These are phyloP conservation scores for Dicentrarchus labrax DNA, from an alignment of 2,113 vertebrate genomes.

Conservation along the genomic window DNA sequence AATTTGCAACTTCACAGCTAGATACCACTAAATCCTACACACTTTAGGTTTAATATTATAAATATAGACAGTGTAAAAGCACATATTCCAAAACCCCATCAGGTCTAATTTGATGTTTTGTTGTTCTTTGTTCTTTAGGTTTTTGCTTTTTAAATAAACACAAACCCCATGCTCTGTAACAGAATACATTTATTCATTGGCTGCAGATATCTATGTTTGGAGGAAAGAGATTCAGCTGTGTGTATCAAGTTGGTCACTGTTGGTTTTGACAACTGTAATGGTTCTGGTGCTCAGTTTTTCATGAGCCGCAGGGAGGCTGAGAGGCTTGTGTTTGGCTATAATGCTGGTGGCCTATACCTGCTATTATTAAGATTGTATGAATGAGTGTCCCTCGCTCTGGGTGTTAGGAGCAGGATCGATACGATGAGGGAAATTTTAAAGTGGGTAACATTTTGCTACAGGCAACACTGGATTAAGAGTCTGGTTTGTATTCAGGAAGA, in stretches of 20 bases:
- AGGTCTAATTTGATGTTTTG: not conserved
- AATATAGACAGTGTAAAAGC: not conserved
- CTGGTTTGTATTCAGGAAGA: constrained; percentile 40
- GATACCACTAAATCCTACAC: too few relatives aligned
- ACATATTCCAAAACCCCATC: not conserved
- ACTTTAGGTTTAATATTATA: too few relatives aligned
- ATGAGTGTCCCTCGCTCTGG: constrained; percentile 23
- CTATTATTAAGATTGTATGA: constrained; percentile 40
- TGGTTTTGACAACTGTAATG: not conserved
- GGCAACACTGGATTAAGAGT: constrained; percentile 60
- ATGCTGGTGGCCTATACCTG: constrained; percentile 5
- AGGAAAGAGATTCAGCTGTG: not conserved
- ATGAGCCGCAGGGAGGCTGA: not conserved
- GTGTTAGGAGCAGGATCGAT: constrained; percentile 46
- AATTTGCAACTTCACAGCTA: too few relatives aligned
- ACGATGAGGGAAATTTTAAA: constrained; percentile 39
- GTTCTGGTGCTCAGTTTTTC: not conserved
- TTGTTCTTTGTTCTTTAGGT: not conserved
- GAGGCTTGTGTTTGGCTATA: not conserved
- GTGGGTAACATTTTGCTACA: constrained; percentile 59
- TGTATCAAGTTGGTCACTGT: not conserved
- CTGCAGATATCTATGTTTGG: not conserved
- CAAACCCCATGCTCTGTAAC: not conserved
- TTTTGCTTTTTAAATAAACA: not conserved
- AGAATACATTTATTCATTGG: not conserved